Conservation (phyloP, 2,888 invertebrate species). For the Phytoseiulus persimilis region DNA sequence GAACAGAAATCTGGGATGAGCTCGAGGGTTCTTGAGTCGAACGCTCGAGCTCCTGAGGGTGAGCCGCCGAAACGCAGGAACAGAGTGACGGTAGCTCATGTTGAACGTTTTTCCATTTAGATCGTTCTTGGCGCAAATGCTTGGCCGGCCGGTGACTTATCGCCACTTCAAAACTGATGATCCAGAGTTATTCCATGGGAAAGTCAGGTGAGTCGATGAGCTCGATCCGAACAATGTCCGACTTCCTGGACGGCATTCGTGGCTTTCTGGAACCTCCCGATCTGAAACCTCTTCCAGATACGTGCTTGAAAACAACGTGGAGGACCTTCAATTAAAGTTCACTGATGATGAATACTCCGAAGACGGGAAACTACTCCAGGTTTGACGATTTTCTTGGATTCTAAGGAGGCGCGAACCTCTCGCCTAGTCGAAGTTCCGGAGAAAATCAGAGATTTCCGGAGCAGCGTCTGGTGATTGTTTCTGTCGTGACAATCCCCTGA, state of each 20-base stretch:
- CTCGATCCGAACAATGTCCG: background rate
- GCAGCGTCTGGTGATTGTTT: background rate
- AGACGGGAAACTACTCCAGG: slow-evolving; percentile 65
- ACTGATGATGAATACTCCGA: slow-evolving; percentile 78
- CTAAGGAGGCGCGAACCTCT: no score
- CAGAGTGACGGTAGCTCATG: no score
- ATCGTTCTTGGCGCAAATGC: slow-evolving; percentile 85
- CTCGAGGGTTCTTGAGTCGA: no score
- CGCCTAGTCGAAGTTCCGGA: no score
- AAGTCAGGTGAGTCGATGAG: slow-evolving; percentile 57
- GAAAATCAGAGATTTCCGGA: background rate
- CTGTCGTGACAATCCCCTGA: background rate
- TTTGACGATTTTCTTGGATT: slow-evolving; percentile 47
- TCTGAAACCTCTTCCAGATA: slow-evolving; percentile 61
- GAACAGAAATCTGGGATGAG: no score
- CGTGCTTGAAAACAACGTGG: slow-evolving; percentile 79
- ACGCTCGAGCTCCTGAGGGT: no score
- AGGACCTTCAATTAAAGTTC: slow-evolving; percentile 76
- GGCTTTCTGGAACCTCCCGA: no score
- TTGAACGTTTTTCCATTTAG: slow-evolving; percentile 50
- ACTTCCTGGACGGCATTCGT: background rate
- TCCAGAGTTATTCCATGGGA: slow-evolving; percentile 82
- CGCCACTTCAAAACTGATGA: slow-evolving; percentile 95
- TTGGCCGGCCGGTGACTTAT: slow-evolving; percentile 82
- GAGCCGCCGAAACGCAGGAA: no score